A percentile compares a stretch with the other conserved stretches of the same genome.
Evolutionary conservation across 2,113 vertebrate genomes (phyloP).

Genomic region (Melanerpes aurifrons): DNA sequence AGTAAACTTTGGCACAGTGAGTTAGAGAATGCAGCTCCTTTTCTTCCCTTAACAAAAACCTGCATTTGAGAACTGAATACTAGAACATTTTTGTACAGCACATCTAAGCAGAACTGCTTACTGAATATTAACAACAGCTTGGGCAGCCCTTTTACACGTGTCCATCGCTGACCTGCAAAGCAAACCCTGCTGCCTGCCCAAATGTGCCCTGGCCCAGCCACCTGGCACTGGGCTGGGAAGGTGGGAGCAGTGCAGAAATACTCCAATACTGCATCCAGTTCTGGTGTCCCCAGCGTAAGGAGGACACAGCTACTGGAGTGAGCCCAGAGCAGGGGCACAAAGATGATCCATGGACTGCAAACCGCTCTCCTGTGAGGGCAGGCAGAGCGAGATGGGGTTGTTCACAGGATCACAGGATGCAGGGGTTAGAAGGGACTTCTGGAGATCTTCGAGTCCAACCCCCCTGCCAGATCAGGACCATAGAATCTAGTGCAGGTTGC

Average conservation of each 20-base stretch:
- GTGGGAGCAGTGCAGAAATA: not conserved
- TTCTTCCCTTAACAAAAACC: not conserved
- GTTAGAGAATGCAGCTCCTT: not conserved
- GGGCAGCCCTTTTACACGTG: fast-evolving
- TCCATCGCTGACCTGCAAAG: not conserved
- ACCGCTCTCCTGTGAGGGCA: too few relatives aligned
- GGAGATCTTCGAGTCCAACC: too few relatives aligned
- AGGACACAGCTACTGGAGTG: too few relatives aligned
- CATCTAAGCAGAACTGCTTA: not conserved
- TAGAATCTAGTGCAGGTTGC: too few relatives aligned
- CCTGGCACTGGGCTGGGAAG: not conserved
- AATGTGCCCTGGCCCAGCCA: not conserved
- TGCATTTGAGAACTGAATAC: not conserved
- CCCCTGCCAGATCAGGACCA: too few relatives aligned
- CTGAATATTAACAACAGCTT: not conserved
- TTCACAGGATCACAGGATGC: too few relatives aligned
- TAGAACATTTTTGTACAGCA: not conserved
- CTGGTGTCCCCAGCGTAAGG: too few relatives aligned
- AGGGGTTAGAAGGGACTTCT: too few relatives aligned
- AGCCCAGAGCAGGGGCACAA: too few relatives aligned
- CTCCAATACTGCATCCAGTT: too few relatives aligned
- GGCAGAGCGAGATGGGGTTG: too few relatives aligned
- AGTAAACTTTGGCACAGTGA: constrained; percentile 2
- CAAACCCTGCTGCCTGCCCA: not conserved
- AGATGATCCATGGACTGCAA: too few relatives aligned